phyloP scores from a whole-genome alignment of 2,888 invertebrate species.

The Pyrrhia umbra region DNA sequence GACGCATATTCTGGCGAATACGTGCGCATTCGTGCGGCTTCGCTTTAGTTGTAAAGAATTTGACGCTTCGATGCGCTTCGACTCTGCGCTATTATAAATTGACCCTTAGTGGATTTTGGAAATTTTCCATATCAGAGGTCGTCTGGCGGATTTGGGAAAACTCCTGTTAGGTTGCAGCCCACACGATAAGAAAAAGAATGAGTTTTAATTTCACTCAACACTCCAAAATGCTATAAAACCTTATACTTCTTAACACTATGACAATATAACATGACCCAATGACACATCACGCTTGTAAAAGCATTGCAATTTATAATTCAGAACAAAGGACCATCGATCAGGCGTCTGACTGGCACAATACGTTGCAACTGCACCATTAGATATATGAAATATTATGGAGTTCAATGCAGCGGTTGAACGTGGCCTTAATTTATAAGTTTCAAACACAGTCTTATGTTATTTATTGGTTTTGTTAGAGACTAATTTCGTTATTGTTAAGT shows the following conservation, averaged over 20 bases:
- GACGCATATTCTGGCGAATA: too few species aligned
- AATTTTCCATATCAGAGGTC: too few species aligned
- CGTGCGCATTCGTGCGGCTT: too few species aligned
- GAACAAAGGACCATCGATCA: conserved; percentile 54
- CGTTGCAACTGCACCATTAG: conserved; percentile 56
- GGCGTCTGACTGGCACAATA: conserved; percentile 44
- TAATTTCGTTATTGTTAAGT: conserved; percentile 14
- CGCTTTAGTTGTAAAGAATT: too few species aligned
- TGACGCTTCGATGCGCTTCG: too few species aligned
- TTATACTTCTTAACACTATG: background rate
- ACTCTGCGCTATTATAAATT: too few species aligned
- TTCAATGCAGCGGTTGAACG: conserved; percentile 49
- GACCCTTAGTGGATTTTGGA: too few species aligned
- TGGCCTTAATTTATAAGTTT: conserved; percentile 66
- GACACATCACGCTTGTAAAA: conserved; percentile 19
- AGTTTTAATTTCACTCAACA: too few species aligned
- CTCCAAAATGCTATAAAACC: background rate
- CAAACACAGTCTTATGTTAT: conserved; percentile 65
- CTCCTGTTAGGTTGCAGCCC: too few species aligned
- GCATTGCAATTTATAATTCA: conserved; percentile 49
- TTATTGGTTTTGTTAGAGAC: conserved; percentile 48
- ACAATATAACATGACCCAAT: conserved; percentile 17
- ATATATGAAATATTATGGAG: conserved; percentile 65
- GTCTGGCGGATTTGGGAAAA: too few species aligned
- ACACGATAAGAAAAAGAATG: too few species aligned